Base-by-base conservation (phyloP, 1,140 invertebrate genomes). In the Eciton burchellii region DNA sequence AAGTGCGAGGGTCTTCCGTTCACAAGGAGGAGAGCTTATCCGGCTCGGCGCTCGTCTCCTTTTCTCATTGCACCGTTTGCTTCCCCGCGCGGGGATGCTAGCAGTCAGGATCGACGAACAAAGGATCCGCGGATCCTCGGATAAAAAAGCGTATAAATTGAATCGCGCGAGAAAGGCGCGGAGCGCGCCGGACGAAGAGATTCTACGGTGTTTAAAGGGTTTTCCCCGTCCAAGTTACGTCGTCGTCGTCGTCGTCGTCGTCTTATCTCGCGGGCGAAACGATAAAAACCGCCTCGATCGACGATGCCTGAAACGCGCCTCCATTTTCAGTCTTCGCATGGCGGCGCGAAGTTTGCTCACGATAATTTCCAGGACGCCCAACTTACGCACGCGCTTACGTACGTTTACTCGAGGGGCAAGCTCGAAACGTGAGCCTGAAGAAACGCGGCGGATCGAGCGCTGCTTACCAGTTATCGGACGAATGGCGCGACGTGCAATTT, bases 21-120 rank as follows among this genome's bases (percentile, higher is more conserved):
- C 81, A 70, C 84, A 72, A 74, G 87, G 88, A 49, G 82, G 87
- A 88, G 85, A 90, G 91, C 90, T 90, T 90, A 91, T 89, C 88
- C 86, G 85, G 68, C 56, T 79, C 81, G 57, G 60, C 59, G n/a
- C 29, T 43, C 41, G 29, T 82, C 71, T 74, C n/a, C 43, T 43
- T 56, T 82, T 41, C 19, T 59, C 79, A 59, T 62, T 74, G 47
- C 54, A 12, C 41, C 26, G 41, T 71, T 72, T 73, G 41, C 65
- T 47, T 81, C 26, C 11, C 57, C 56, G 54, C 14, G 26, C 52
- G 19, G 54, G 43, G 59, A 43, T 24, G 24, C 54, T 59, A 52
- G 29, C 35, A 56, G 66, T 60, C 66, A 49, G 43, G 68, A 57
- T 60, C 66, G 66, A 81, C 68, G 66, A 81, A 81, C 43, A 81